Conservation (phyloP, 2,888 invertebrate genomes). For the Orthosia gracilis region DNA sequence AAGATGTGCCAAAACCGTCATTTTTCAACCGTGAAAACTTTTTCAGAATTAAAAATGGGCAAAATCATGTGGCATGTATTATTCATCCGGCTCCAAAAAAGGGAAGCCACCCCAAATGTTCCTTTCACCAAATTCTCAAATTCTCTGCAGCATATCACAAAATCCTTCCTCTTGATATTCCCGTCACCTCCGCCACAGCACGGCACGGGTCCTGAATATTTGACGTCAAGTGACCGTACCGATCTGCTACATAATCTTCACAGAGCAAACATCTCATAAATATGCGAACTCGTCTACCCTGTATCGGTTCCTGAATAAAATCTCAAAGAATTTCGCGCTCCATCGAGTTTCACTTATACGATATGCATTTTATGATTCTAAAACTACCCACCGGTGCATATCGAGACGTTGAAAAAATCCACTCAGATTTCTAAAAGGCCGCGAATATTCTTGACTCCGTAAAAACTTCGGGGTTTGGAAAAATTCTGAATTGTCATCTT, state of each 20-base stretch:
- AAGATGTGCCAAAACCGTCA: too few relatives aligned
- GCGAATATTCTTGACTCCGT: not conserved
- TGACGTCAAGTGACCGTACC: constrained; percentile 65
- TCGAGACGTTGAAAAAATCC: constrained; percentile 48
- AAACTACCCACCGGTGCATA: constrained; percentile 41
- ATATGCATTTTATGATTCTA: constrained; percentile 75
- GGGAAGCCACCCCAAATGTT: constrained; percentile 1
- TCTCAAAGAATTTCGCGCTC: constrained; percentile 77
- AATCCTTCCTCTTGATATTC: constrained; percentile 60
- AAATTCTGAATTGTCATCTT: constrained; percentile 45
- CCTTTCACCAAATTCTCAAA: constrained; percentile 22
- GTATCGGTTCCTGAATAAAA: constrained; percentile 72
- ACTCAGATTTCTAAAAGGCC: constrained; percentile 24
- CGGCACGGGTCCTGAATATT: constrained; percentile 59
- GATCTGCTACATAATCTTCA: constrained; percentile 63
- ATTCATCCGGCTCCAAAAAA: constrained; percentile 11
- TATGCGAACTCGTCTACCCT: constrained; percentile 69
- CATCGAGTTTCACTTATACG: constrained; percentile 79
- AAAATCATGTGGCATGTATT: constrained; percentile 4
- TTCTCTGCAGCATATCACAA: constrained; percentile 43
- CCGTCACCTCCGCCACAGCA: constrained; percentile 51
- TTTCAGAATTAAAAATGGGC: not conserved
- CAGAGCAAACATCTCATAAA: constrained; percentile 74
- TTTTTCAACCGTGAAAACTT: not conserved
- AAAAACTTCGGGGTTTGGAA: constrained; percentile 11